Percentiles rank a stretch among this genome's conserved stretches.
Conservation (phyloP, 2,888 invertebrate genomes). For the Diplazon laetatorius region DNA sequence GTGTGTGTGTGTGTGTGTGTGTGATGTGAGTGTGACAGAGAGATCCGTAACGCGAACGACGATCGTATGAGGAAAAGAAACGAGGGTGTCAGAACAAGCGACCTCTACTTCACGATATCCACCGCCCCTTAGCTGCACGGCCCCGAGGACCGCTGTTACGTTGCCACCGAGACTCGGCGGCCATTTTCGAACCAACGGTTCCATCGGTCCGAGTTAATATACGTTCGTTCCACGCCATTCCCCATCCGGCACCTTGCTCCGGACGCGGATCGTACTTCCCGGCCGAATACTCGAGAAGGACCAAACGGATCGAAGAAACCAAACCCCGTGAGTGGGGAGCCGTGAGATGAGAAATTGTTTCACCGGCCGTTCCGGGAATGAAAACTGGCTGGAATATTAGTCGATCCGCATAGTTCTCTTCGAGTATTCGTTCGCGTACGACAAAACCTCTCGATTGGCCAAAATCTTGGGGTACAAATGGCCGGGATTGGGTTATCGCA, state of each 20-base stretch:
- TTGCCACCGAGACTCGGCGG: no score
- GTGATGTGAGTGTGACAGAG: no score
- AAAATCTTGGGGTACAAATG: no score
- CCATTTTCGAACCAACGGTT: conserved; percentile 60
- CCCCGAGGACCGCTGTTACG: no score
- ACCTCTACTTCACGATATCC: conserved; percentile 59
- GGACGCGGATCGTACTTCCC: conserved; percentile 51
- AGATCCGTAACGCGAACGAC: conserved; percentile 58
- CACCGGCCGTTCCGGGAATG: conserved; percentile 19
- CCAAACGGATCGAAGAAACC: conserved; percentile 4
- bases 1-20: no score
- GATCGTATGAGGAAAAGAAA: conserved; percentile 63
- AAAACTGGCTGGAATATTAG: conserved; percentile 25
- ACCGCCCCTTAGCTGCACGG: conserved; percentile 30
- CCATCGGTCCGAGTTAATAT: conserved; percentile 55
- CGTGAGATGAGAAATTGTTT: conserved; percentile 8
- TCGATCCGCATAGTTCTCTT: conserved; percentile 1
- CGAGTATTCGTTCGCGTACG: conserved; percentile 13
- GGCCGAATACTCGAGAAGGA: conserved; percentile 33
- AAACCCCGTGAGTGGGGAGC: not conserved
- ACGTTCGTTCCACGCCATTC: conserved; percentile 62
- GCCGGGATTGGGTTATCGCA: no score
- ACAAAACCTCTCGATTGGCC: not conserved
- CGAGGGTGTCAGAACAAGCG: conserved; percentile 64
- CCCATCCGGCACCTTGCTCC: conserved; percentile 7